Evolutionary conservation across 2,113 vertebrate species (phyloP), one percentile per base, ranked within the genome.

Genomic region (Cyanocitta stelleri): DNA sequence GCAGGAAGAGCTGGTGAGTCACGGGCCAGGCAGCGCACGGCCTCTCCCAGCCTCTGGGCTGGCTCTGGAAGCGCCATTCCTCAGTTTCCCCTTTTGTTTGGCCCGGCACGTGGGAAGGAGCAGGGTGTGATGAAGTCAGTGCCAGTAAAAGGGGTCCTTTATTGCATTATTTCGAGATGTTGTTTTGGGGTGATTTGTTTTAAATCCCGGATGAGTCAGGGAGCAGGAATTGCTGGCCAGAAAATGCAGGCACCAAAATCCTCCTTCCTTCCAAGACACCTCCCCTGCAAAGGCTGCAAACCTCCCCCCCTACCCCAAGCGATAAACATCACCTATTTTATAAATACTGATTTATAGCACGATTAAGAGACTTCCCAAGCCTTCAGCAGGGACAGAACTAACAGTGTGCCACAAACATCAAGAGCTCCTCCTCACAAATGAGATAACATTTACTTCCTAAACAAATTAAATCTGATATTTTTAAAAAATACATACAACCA

Each of bases 71-170:
- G 51, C 49, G 83, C 73, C 24, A 63, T 22, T 75, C 63, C 58
- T 58, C 91, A 24, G 67, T 21, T 49, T 71, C 52, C 41, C 20
- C 39, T 88, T 96, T 96, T 97, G 96, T 97, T 43, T 14, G 63
- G 62, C 87, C 43, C 10, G 87, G 56, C 68, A 27, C 13, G 97
- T 98, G 96, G 98, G 98, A 97, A 97, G 98, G 94, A 94, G 86
- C 90, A 92, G 97, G 91, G 93, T 93, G 96, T 63, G 93, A 95
- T 55, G 93, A 54, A 95, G 93, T 51, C 79, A 85, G 93, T 32
- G 95, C 75, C 90, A 80, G 26, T 76, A 46, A 96, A 97, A 96
- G 96, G 93, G 80, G 63, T 77, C 95, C 94, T 95, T 98, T 94
- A 93, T 75, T 78, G 81, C 83, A 16, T 56, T 95, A 90, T 64